Evolutionary conservation across 2,888 invertebrate species (phyloP).

Genomic region (Lumbricus terrestris): DNA sequence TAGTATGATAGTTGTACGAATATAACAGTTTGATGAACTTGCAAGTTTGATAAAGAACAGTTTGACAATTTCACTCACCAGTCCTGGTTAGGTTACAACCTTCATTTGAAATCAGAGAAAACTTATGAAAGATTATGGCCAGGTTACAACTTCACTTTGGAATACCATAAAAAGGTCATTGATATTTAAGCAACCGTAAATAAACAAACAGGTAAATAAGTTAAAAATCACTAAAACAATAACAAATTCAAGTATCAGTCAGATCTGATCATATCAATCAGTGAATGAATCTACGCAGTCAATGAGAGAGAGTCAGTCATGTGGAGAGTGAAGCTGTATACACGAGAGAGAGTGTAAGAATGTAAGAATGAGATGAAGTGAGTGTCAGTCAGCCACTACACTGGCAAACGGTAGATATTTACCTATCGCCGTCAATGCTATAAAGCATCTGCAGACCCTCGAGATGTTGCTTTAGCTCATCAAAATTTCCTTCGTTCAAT

Average conservation of each 20-base stretch:
- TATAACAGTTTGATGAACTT: no score
- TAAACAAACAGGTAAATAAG: neutral
- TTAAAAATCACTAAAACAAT: neutral
- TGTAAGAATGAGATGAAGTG: neutral
- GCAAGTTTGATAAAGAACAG: neutral
- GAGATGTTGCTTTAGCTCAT: neutral
- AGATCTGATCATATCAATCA: neutral
- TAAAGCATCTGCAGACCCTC: slow-evolving; percentile 16
- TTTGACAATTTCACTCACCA: neutral
- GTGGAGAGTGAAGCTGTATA: neutral
- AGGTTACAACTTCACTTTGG: neutral
- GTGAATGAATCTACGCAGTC: neutral
- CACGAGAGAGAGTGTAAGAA: neutral
- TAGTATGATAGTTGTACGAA: no score
- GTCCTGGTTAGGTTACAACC: neutral
- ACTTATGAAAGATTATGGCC: neutral
- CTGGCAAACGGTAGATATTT: neutral
- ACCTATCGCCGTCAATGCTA: neutral
- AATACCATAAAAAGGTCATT: neutral
- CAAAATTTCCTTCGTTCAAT: neutral
- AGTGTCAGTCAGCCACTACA: neutral
- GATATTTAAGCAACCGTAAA: neutral
- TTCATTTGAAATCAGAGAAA: neutral
- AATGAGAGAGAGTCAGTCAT: neutral
- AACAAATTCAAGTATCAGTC: neutral